phyloP scores from a whole-genome alignment of 2,113 vertebrate species.

The Nipponia nippon region DNA sequence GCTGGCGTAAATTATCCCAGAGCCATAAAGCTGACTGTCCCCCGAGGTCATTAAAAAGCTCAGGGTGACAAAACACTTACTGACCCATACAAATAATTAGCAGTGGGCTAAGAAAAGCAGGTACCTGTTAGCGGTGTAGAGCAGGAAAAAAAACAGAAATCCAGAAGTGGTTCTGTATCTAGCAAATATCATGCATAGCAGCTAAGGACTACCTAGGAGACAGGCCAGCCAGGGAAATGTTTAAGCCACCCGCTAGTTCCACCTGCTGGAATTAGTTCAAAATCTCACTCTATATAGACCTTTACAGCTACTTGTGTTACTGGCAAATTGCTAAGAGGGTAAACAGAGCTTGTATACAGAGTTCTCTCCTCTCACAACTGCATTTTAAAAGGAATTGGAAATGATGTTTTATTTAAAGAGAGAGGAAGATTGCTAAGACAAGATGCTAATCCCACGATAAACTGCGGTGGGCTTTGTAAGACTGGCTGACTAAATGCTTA shows the following conservation, averaged over 20 bases:
- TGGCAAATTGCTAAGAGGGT: neutral
- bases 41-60: neutral
- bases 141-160: neutral
- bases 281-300: neutral
- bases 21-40: neutral
- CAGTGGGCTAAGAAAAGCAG: neutral
- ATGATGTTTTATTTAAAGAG: neutral
- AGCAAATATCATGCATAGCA: neutral
- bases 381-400: neutral
- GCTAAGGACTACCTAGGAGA: neutral
- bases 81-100: neutral
- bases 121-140: neutral
- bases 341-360: neutral
- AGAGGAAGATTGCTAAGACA: neutral
- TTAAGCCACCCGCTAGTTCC: conserved; percentile 11
- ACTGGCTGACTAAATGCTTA: neutral
- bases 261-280: conserved; percentile 57
- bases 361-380: neutral
- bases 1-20: neutral
- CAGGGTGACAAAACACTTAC: neutral
- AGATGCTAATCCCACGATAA: neutral
- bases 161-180: neutral
- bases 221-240: neutral
- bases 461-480: neutral
- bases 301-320: conserved; percentile 20